Percentiles rank a stretch among this genome's conserved stretches.
These are phyloP conservation scores for Pipistrellus nathusii DNA, from an alignment of 2,797 vertebrate species.

Conservation along the genomic window DNA sequence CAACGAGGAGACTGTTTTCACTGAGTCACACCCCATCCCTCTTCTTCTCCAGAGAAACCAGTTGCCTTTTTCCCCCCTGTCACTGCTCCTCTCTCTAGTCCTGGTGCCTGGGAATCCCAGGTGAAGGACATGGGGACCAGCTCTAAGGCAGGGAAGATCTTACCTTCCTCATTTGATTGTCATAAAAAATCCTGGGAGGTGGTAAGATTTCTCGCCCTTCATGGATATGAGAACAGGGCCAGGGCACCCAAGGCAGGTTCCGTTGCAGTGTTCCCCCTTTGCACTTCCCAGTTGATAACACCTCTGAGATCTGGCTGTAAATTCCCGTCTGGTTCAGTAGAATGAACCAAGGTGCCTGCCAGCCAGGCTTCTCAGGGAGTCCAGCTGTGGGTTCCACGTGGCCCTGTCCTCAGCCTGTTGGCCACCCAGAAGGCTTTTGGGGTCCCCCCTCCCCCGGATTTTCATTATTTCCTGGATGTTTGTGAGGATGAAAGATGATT, in stretches of 20 bases:
- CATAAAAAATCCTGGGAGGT: background rate
- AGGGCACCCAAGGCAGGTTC: background rate
- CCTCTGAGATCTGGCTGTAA: background rate
- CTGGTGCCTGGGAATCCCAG: background rate
- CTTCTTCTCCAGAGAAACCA: background rate
- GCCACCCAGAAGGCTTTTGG: background rate
- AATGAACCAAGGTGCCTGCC: background rate
- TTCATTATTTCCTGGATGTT: background rate
- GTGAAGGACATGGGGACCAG: background rate
- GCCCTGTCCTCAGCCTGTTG: background rate
- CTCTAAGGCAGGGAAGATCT: background rate
- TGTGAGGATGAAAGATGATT: background rate
- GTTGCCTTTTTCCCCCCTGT: conserved; percentile 65
- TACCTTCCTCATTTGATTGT: background rate
- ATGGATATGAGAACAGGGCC: background rate
- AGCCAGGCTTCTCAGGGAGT: background rate
- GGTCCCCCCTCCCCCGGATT: background rate
- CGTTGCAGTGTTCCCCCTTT: accelerated
- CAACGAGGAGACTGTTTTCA: background rate
- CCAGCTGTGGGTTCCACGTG: accelerated
- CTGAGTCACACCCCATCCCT: background rate
- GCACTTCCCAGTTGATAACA: accelerated
- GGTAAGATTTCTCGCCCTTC: background rate
- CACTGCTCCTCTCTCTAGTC: background rate
- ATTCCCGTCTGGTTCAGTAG: background rate